Conservation (phyloP, 2,113 vertebrate genomes). For the Petrocephalus zakoni region DNA sequence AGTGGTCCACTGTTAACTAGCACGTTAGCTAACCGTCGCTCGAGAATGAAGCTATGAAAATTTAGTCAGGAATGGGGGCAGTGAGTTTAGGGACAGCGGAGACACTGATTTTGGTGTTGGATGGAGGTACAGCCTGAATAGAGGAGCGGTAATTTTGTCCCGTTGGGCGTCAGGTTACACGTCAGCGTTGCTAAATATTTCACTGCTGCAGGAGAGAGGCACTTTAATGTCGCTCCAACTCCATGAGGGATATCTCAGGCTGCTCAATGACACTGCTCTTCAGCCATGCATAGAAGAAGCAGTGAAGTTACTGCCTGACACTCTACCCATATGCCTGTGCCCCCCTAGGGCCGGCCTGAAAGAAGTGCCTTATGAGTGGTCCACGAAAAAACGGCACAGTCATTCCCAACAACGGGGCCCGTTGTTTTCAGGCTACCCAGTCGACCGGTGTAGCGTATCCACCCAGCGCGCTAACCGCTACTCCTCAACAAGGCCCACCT, state of each 20-base stretch:
- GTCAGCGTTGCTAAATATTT: not conserved
- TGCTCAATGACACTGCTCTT: not conserved
- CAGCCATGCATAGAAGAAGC: not conserved
- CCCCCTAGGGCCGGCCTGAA: not conserved
- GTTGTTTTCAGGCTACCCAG: slow-evolving; percentile 35
- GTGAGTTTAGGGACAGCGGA: not conserved
- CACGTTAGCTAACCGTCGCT: not conserved
- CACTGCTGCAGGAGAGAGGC: not conserved
- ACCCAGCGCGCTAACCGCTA: slow-evolving; percentile 18
- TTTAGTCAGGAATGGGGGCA: not conserved
- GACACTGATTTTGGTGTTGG: not conserved
- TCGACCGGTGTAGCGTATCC: slow-evolving; percentile 30
- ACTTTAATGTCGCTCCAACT: not conserved
- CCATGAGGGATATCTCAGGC: not conserved
- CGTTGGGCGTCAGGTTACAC: not conserved
- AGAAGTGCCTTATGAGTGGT: not conserved
- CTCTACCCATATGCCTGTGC: not conserved
- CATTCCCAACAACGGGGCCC: slow-evolving; percentile 41
- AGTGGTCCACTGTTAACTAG: not conserved
- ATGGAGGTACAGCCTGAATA: not conserved
- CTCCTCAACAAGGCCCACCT: slow-evolving; percentile 7
- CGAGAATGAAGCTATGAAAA: not conserved
- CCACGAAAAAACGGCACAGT: slow-evolving; percentile 40
- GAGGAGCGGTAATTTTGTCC: not conserved
- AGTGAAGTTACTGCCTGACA: not conserved